phyloP scores from a whole-genome alignment of 2,797 vertebrate genomes.

The Dipus sagitta region DNA sequence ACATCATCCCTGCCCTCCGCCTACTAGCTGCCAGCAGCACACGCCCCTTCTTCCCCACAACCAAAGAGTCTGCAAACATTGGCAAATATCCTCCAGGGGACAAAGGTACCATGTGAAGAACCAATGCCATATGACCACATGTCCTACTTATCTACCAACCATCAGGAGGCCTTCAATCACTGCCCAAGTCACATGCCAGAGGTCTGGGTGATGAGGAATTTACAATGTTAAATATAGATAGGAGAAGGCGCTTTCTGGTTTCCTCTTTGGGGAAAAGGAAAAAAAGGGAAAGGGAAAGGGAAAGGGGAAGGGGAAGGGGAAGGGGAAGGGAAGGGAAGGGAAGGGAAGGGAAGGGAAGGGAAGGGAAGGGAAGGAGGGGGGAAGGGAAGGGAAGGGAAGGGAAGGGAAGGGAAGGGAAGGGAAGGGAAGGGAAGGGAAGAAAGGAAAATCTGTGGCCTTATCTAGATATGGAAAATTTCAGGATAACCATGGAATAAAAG shows the following conservation, averaged over 20 bases:
- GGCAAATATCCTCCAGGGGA: neutral
- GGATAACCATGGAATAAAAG: slow-evolving; percentile 3
- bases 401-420: too few relatives aligned
- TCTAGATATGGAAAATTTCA: neutral
- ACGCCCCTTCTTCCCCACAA: neutral
- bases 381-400: too few relatives aligned
- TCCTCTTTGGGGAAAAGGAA: neutral
- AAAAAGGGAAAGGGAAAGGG: too few relatives aligned
- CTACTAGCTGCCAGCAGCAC: neutral
- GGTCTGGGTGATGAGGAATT: neutral
- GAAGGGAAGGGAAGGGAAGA: neutral
- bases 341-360: too few relatives aligned
- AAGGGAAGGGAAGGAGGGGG: too few relatives aligned
- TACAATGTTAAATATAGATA: rapidly evolving
- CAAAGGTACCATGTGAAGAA: neutral
- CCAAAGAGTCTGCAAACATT: neutral
- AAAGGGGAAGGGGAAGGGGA: too few relatives aligned
- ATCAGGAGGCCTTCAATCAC: neutral
- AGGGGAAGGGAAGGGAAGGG: too few relatives aligned
- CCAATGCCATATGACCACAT: rapidly evolving
- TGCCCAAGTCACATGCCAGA: neutral
- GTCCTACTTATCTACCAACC: neutral
- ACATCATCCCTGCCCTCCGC: neutral
- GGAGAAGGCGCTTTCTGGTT: neutral
- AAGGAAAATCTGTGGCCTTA: neutral